phyloP scores from a whole-genome alignment of 2,113 vertebrate species.

The Nanorana parkeri region DNA sequence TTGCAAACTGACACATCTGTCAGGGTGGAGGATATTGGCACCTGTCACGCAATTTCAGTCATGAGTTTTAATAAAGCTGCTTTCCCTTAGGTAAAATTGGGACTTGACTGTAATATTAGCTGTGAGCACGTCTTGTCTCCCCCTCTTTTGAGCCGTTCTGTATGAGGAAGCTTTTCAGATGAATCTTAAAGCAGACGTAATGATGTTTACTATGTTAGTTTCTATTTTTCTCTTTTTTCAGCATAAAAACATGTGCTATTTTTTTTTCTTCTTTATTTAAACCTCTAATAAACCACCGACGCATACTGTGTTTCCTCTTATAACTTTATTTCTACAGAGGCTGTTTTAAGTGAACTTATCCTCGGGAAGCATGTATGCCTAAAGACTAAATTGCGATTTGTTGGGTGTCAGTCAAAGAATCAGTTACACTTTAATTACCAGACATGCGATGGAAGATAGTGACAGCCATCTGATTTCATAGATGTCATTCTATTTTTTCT shows the following conservation, averaged over 20 bases:
- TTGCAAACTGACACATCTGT: slow-evolving; percentile 78
- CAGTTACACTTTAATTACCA: slow-evolving; percentile 95
- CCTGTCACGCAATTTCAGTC: slow-evolving; percentile 83
- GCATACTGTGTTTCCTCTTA: slow-evolving; percentile 60
- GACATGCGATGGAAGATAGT: slow-evolving; percentile 81
- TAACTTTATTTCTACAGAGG: slow-evolving; percentile 63
- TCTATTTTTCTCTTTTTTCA: slow-evolving; percentile 48
- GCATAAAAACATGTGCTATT: slow-evolving; percentile 66
- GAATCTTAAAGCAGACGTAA: slow-evolving; percentile 72
- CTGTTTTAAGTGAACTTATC: slow-evolving; percentile 80
- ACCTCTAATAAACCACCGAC: slow-evolving; percentile 65
- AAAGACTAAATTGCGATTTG: slow-evolving; percentile 91
- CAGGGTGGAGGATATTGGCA: slow-evolving; percentile 81
- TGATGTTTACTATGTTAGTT: slow-evolving; percentile 68
- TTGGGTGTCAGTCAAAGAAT: slow-evolving; percentile 96
- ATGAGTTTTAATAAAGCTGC: slow-evolving; percentile 87
- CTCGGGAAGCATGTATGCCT: slow-evolving; percentile 88
- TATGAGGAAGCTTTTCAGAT: slow-evolving; percentile 73
- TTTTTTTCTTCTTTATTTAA: neutral
- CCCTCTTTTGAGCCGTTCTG: slow-evolving; percentile 72
- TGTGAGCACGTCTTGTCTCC: slow-evolving; percentile 73
- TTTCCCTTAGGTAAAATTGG: slow-evolving; percentile 84
- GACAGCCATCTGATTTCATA: slow-evolving; percentile 81
- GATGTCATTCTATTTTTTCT: slow-evolving; percentile 77
- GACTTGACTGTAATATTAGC: slow-evolving; percentile 79